Evolutionary conservation across 1,140 invertebrate species (phyloP), one percentile per base, ranked within the genome.

Genomic region (Neuroterus valhalla): DNA sequence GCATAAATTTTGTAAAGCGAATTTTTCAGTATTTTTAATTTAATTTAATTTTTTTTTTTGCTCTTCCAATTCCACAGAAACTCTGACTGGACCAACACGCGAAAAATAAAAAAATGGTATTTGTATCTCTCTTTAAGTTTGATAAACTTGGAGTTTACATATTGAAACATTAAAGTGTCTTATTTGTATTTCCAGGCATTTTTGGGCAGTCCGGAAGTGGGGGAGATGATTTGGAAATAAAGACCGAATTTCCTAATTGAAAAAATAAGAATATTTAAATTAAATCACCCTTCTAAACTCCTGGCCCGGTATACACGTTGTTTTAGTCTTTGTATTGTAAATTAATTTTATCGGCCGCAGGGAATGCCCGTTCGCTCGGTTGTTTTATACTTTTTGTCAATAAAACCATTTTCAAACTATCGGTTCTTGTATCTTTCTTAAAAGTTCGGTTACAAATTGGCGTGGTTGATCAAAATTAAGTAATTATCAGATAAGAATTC

Each of bases 181-280:
- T 87, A 81, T 88, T 88, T 91, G 81, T 90, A 88, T 91, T 91
- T 91, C 72, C 89, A 91, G 91, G 89, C 86, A 89, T 83, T 85
- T 89, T 84, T 87, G 82, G 85, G 79, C 84, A 72, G 87, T 84
- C 85, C 85, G 80, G 84, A 85, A 82, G 82, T 84, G 85, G 81
- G 85, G 83, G 83, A 86, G 85, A 82, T 88, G 88, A 31, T 91
- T 90, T 89, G 89, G 86, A 91, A 91, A 91, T 91, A 91, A 91
- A 90, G 86, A 91, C 84, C 87, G 88, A 88, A 91, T 89, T 91
- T 91, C 87, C 85, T 87, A 83, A 88, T 89, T 87, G 80, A 87
- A 84, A 76, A 81, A 62, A 26, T 26, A 14, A 62, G 81, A 81
- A 77, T 81, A 71, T 85, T 81, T 84, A 78, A 71, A 82, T 81